Base-by-base conservation (phyloP, 2,797 vertebrate species). In the Helicolenus hilgendorfi region DNA sequence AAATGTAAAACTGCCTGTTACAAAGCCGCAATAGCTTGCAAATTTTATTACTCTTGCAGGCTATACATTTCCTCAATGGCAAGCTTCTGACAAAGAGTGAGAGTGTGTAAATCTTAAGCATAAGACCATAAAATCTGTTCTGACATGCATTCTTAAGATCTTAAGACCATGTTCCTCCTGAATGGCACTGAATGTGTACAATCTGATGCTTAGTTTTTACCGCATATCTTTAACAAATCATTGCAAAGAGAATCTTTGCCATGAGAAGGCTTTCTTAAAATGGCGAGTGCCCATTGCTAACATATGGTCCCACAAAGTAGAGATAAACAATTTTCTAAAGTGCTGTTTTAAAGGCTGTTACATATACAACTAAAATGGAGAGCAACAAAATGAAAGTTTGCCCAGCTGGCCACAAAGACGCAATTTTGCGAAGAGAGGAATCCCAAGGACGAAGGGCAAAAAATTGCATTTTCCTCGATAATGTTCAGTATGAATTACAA, bases 61-160 rank as follows among this genome's bases (percentile, higher is more conserved):
- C 85, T 78, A 85, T 92, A 93, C 73, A 91, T 95, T 91, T 93
- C 59, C 79, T 79, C 70, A 77, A 94, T 58, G 81, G 64, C 10
- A 38, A 72, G 83, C 78, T 87, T 86, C 79, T 87, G 81, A 91
- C 85, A 85, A 79, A 79, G 70, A 86, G 60, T 71, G 72, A 14
- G 11, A 38, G 41, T 71, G 77, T 82, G 75, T 93, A 87, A 94
- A 93, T 94, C 83, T 87, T 55, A 68, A 68, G 56, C 35, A 64
- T n/a, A 53, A 86, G 71, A 87, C 70, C 80, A 87, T 92, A 80
- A 93, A 89, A 91, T 78, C 35, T 77, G 8, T 67, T 74, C 35
- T 29, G 26, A 41, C 26, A 27, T 7, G 49, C 26, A 65, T 79
- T 87, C 73, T 71, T 84, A 59, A 63, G 72, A 87, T 79, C 49